Evolutionary conservation across 2,888 invertebrate genomes (phyloP), one percentile per base, ranked within the genome.

Genomic region (Apodemia zela): DNA sequence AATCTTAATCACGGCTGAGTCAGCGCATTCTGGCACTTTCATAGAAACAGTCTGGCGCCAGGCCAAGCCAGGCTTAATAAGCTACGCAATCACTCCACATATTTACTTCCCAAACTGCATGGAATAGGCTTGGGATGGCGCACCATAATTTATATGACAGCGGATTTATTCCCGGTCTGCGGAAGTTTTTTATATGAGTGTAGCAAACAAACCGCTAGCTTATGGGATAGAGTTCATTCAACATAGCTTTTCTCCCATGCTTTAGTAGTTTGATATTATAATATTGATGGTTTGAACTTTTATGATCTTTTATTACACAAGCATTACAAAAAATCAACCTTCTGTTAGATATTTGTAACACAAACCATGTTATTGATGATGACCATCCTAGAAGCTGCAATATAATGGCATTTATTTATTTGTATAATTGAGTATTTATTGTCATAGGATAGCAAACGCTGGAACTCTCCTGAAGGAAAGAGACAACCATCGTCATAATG

Each of bases 1-100:
- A 81, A 80, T 81, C 80, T 82, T 81, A 82, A 80, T 81, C 76
- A 77, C 75, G 66, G 76, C 75, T 72, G 78, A 80, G 73, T 77
- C 75, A 67, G 72, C 73, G 73, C 72, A 69, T 65, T 65, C 69
- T 75, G 75, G 76, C 75, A 68, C 71, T 69, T 72, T 73, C 75
- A 76, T 77, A 72, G 70, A 67, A 65, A 63, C 67, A 68, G 61
- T 60, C 74, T 82, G 80, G 80, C 79, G 65, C 65, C 51, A 63
- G 63, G 75, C 81, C 79, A 80, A 73, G 65, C 67, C 65, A 58
- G 70, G 79, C 79, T 82, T 80, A 82, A 79, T 84, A 82, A 79
- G 78, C 79, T 75, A 71, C 73, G 76, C 75, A 75, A 77, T 76
- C 74, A 72, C 73, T 69, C 73, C 71, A 73, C 72, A 73, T 75